phyloP scores from a whole-genome alignment of 1,140 invertebrate species.

The Conus ventricosus region DNA sequence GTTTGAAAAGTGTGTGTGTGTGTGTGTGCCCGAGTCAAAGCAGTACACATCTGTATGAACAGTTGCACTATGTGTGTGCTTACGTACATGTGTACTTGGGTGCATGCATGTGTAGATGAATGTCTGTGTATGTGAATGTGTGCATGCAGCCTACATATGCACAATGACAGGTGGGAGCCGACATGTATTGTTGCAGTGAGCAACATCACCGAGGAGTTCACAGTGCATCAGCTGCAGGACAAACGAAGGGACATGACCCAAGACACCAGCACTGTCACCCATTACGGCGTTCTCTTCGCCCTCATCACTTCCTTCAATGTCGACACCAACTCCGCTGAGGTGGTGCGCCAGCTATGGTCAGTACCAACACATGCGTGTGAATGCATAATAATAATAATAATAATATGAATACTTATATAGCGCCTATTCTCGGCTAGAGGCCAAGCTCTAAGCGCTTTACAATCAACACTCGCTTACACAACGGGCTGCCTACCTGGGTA shows the following conservation, averaged over 20 bases:
- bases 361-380: neutral
- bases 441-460: too few species aligned
- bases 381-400: too few species aligned
- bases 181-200: neutral
- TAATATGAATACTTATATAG: neutral
- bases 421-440: too few species aligned
- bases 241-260: neutral
- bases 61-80: too few species aligned
- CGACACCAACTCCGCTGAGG: constrained; percentile 1
- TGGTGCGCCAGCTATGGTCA: constrained; percentile 37
- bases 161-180: too few species aligned
- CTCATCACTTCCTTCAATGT: constrained; percentile 31
- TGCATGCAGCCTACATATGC: neutral
- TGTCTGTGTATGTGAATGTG: neutral
- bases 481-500: too few species aligned
- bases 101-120: neutral
- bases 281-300: constrained; percentile 22
- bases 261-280: neutral
- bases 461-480: too few species aligned
- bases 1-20: too few species aligned
- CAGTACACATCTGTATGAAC: too few species aligned
- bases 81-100: neutral
- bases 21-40: too few species aligned
- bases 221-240: neutral
- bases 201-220: constrained; percentile 29